Base-by-base conservation (phyloP, 1,140 invertebrate genomes). In the Solenopsis fugax region DNA sequence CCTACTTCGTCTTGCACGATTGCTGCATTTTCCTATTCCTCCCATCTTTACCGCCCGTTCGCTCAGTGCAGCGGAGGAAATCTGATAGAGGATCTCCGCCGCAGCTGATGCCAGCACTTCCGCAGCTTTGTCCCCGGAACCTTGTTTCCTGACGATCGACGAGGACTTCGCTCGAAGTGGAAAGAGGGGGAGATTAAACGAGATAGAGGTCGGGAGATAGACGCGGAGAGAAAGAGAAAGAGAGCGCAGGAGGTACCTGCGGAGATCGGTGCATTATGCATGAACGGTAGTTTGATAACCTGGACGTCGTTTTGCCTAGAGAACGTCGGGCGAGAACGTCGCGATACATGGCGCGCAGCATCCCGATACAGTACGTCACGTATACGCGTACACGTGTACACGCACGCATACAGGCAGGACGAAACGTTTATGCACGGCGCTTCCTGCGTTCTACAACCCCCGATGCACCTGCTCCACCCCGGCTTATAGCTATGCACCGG, bases 201-300 rank as follows among this genome's bases (percentile, higher is more conserved):
- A 45, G 73, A 41, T 37, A 52, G 48, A 64, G 45, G 24, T 10
- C 18, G 13, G 10, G 56, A 45, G 67, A 10, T 41, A n/a, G n/a
- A 41, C 41, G 41, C 41, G 41, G 69, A n/a, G 13, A 10, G 16
- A 54, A 45, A 72, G 75, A 50, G 16, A 87, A 41, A 29, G 69
- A 34, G 72, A 82, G 48, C 10, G 18, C 24, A 37, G 12, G 13
- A 50, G 77, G 41, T 41, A 84, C 16, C 5, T 24, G 62, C 48
- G 24, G 84, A 89, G 77, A 87, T 86, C 84, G 73, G 87, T 89
- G 90, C 89, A 92, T 92, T 91, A 92, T 91, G 91, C 92, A 93
- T 92, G 92, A 92, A 92, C 92, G 91, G 87, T 80, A 87, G 91
- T 91, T 92, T 89, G 91, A 92, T 91, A 93, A 91, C 88, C 89